Percentiles rank a stretch among this genome's conserved stretches.
These are phyloP conservation scores for Fistularia commersonii DNA, from an alignment of 2,797 vertebrate species.

Conservation along the genomic window DNA sequence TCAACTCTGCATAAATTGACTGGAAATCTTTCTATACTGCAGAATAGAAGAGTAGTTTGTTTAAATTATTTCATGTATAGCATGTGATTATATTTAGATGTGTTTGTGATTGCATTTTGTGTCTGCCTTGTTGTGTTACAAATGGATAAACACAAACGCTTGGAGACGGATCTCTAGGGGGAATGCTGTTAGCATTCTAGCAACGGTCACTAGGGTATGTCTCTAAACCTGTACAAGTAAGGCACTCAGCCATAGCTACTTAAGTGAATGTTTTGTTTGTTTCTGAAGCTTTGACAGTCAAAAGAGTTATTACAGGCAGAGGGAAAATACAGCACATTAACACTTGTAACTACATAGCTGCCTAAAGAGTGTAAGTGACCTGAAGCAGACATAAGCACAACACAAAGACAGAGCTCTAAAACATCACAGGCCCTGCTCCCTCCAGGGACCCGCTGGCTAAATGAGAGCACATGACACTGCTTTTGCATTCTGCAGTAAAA, in stretches of 20 bases:
- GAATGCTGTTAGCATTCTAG: constrained; percentile 57
- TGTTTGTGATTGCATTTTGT: constrained; percentile 21
- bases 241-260: constrained; percentile 16
- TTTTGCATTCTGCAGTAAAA: constrained; percentile 34
- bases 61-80: constrained; percentile 1
- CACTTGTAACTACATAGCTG: constrained; percentile 19
- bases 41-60: constrained; percentile 2
- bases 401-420: constrained; percentile 52
- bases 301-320: constrained; percentile 12
- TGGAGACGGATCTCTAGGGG: constrained; percentile 55
- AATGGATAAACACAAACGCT: constrained; percentile 50
- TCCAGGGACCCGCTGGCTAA: constrained; percentile 37
- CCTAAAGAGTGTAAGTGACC: constrained; percentile 35
- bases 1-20: too few relatives aligned
- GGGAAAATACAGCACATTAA: constrained; percentile 4
- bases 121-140: constrained; percentile 8
- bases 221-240: constrained; percentile 23
- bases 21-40: not conserved
- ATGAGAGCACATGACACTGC: constrained; percentile 48
- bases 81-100: constrained; percentile 6
- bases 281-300: constrained; percentile 24
- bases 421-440: constrained; percentile 35
- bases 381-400: constrained; percentile 42
- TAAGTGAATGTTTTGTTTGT: constrained; percentile 24
- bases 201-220: constrained; percentile 53